Percentiles rank a stretch among this genome's conserved stretches.
Conservation (phyloP, 2,797 vertebrate species). For the Muscicapa striata region DNA sequence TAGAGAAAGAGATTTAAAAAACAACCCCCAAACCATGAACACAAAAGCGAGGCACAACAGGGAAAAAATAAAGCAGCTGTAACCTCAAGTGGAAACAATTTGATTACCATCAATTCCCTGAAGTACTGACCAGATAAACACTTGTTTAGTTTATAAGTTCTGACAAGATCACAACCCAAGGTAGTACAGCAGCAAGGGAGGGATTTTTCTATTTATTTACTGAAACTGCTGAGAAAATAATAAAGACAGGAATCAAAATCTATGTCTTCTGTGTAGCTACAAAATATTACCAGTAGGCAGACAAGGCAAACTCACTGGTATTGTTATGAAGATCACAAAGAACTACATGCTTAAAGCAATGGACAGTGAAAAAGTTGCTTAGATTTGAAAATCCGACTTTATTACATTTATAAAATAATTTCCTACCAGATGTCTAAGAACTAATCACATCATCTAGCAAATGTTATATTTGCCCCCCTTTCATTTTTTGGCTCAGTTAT, state of each 20-base stretch:
- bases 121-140: constrained; percentile 43
- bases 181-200: neutral
- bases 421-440: neutral
- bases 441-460: neutral
- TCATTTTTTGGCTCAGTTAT: neutral
- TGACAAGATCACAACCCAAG: constrained; percentile 42
- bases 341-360: neutral
- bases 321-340: neutral
- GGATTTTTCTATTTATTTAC: constrained; percentile 14
- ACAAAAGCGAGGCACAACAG: neutral
- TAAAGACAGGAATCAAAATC: neutral
- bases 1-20: neutral
- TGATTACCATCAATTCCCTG: constrained; percentile 46
- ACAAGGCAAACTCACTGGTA: neutral
- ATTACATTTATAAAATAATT: neutral
- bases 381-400: neutral
- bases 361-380: neutral
- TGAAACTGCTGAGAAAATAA: constrained; percentile 37
- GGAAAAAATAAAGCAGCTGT: constrained; percentile 21
- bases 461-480: neutral
- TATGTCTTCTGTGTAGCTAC: neutral
- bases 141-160: constrained; percentile 38
- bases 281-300: neutral
- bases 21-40: neutral
- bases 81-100: constrained; percentile 48